Conservation (phyloP, 2,113 vertebrate genomes). For the Connochaetes taurinus region DNA sequence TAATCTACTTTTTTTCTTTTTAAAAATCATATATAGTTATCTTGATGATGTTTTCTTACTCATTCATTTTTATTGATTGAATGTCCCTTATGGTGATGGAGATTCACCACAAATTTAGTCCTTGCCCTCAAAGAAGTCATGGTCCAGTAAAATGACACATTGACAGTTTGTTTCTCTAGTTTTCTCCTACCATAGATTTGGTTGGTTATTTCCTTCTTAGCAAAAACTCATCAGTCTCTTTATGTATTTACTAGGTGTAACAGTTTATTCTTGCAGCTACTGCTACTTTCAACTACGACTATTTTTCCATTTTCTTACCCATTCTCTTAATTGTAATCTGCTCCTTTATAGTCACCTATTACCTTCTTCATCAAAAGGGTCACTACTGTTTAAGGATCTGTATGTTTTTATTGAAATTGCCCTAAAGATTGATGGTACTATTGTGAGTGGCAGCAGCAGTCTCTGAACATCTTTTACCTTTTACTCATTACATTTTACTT, state of each 20-base stretch:
- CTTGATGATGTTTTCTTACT: not conserved
- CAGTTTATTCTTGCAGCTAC: too few relatives aligned
- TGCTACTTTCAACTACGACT: too few relatives aligned
- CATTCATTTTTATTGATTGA: not conserved
- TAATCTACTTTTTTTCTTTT: not conserved
- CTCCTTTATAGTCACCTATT: accelerated
- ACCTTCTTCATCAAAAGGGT: accelerated
- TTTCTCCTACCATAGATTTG: not conserved
- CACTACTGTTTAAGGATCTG: not conserved
- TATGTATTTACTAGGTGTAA: not conserved
- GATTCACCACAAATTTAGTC: not conserved
- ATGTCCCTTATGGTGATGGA: too few relatives aligned
- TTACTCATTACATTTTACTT: not conserved
- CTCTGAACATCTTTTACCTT: not conserved
- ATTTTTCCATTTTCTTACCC: too few relatives aligned
- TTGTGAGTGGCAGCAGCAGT: not conserved
- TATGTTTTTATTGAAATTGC: not conserved
- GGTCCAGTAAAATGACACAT: not conserved
- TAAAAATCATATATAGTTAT: not conserved
- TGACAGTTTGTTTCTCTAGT: not conserved
- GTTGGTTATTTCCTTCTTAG: not conserved
- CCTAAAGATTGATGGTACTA: not conserved
- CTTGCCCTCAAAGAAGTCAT: not conserved
- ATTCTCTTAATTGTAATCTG: not conserved
- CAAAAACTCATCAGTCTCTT: not conserved